phyloP scores from a whole-genome alignment of 2,113 vertebrate genomes.

The Ifrita kowaldi region DNA sequence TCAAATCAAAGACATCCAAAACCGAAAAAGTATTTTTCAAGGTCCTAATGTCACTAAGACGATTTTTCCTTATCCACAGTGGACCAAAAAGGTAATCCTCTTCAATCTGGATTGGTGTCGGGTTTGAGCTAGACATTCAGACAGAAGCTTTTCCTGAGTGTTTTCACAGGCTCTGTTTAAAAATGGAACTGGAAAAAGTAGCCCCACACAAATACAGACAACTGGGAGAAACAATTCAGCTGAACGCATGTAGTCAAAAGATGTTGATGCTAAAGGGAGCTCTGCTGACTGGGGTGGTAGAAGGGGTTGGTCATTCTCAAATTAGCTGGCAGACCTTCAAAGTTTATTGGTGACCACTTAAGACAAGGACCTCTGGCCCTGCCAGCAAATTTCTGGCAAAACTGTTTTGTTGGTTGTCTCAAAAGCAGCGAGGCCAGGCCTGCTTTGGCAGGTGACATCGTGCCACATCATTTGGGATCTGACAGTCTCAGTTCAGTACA shows the following conservation, averaged over 20 bases:
- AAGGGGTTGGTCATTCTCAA: not conserved
- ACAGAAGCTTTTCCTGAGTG: not conserved
- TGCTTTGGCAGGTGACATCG: not conserved
- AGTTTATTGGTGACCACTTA: not conserved
- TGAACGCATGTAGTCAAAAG: rapidly evolving
- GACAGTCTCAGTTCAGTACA: not conserved
- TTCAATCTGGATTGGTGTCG: not conserved
- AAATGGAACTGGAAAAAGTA: not conserved
- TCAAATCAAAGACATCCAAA: not conserved
- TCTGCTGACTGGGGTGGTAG: not conserved
- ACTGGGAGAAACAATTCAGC: not conserved
- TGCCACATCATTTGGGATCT: not conserved
- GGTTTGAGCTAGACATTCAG: not conserved
- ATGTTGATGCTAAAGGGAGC: not conserved
- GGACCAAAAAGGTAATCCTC: constrained; percentile 41
- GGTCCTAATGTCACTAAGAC: not conserved
- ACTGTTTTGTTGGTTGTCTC: not conserved
- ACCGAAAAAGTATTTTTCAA: rapidly evolving
- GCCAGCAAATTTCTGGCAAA: not conserved
- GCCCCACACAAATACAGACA: not conserved
- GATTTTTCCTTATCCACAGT: not conserved
- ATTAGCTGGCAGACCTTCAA: not conserved
- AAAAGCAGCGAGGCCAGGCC: not conserved
- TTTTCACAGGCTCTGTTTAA: not conserved
- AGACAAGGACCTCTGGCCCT: not conserved